Conservation (phyloP, 2,797 vertebrate genomes). For the Remorina albescens region DNA sequence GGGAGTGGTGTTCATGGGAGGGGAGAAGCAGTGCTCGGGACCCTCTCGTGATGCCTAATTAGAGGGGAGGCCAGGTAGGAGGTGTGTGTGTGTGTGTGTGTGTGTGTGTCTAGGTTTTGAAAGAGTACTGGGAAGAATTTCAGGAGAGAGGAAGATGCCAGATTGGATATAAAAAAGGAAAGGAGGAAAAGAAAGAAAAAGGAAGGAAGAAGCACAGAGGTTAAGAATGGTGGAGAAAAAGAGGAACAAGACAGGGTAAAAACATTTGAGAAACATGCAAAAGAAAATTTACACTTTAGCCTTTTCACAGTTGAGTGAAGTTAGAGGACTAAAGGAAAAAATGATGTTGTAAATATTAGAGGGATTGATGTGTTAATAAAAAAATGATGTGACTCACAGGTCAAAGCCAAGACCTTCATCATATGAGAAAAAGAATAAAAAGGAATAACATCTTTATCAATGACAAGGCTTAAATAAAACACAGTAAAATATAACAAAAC, state of each 20-base stretch:
- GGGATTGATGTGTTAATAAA: background rate
- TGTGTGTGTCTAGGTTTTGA: constrained; percentile 34
- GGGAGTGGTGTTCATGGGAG: constrained; percentile 70
- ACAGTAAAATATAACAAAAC: constrained; percentile 9
- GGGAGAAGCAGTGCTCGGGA: constrained; percentile 55
- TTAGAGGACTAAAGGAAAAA: background rate
- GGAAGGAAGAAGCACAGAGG: constrained; percentile 25
- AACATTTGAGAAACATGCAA: constrained; percentile 16
- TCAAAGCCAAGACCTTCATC: constrained; percentile 12
- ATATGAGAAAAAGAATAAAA: constrained; percentile 15
- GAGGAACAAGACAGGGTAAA: background rate
- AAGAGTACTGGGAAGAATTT: constrained; percentile 30
- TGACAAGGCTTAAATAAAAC: constrained; percentile 13
- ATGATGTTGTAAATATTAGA: background rate
- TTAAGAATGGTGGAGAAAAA: constrained; percentile 15
- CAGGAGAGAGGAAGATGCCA: constrained; percentile 38
- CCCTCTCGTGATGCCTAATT: constrained; percentile 67
- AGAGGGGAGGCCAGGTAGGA: constrained; percentile 72
- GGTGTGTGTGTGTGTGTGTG: constrained; percentile 36
- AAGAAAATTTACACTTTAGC: constrained; percentile 1
- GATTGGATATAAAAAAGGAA: constrained; percentile 26
- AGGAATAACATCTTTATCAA: constrained; percentile 9
- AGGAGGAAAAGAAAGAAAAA: constrained; percentile 4
- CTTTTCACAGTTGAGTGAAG: background rate
- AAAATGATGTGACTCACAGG: background rate